Percentiles rank a stretch among this genome's conserved stretches.
These are phyloP conservation scores for Hemichromis elongatus DNA, from an alignment of 2,113 vertebrate species.

Conservation along the genomic window DNA sequence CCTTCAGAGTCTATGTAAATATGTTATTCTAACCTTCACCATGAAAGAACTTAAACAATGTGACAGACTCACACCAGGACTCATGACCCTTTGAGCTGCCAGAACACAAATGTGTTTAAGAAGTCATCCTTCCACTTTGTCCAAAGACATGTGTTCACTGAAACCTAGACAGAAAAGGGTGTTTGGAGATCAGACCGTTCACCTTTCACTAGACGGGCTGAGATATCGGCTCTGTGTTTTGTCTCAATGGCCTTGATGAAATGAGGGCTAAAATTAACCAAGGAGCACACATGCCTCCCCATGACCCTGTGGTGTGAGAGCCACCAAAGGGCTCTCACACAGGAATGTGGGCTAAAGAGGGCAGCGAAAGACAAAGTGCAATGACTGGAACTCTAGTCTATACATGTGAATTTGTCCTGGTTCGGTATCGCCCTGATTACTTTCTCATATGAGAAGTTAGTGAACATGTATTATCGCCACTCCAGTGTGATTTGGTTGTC, in stretches of 20 bases:
- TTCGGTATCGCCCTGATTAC: neutral
- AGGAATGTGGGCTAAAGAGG: constrained; percentile 31
- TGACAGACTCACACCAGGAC: neutral
- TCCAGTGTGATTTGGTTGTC: neutral
- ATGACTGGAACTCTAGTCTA: accelerated
- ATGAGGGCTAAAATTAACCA: constrained; percentile 66
- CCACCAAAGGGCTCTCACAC: constrained; percentile 8
- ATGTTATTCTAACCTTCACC: neutral
- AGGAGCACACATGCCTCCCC: constrained; percentile 41
- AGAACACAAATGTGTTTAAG: neutral
- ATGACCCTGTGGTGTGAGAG: constrained; percentile 40
- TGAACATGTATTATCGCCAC: accelerated
- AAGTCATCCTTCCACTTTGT: constrained; percentile 8
- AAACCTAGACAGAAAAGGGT: neutral
- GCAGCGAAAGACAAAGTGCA: neutral
- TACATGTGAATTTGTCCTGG: neutral
- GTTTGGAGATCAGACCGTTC: constrained; percentile 22
- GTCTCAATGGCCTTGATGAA: constrained; percentile 57
- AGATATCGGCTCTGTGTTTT: constrained; percentile 45
- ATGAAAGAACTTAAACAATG: neutral
- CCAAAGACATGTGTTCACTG: neutral
- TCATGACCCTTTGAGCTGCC: neutral
- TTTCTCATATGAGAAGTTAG: neutral
- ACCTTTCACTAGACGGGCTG: neutral
- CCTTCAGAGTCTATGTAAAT: neutral